A percentile compares a stretch with the other conserved stretches of the same genome.
Conservation (phyloP, 2,888 invertebrate species). For the Eupeodes luniger region DNA sequence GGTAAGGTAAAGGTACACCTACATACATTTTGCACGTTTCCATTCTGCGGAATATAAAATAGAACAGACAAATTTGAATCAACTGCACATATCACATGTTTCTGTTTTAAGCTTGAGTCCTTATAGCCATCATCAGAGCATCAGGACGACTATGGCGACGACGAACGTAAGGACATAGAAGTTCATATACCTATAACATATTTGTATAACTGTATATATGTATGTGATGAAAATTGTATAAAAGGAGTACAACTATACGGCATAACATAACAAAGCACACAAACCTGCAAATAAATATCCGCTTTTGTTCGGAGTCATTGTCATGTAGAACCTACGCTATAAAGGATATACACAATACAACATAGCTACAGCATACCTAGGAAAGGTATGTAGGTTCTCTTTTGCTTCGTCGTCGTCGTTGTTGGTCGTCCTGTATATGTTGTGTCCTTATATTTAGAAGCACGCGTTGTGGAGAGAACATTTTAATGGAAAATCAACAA, state of each 20-base stretch:
- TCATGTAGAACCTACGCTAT: slow-evolving; percentile 24
- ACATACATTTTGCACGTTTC: slow-evolving; percentile 17
- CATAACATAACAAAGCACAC: slow-evolving; percentile 19
- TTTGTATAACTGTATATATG: slow-evolving; percentile 1
- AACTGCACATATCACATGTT: slow-evolving; percentile 29
- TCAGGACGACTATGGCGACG: not conserved
- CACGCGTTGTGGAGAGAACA: slow-evolving; percentile 42
- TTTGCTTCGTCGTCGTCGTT: not conserved
- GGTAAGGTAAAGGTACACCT: no score
- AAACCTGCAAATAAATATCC: slow-evolving; percentile 70
- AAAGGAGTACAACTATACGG: not conserved
- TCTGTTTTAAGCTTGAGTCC: not conserved
- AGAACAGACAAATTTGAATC: slow-evolving; percentile 55
- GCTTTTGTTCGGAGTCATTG: slow-evolving; percentile 66
- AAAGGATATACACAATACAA: not conserved
- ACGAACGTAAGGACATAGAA: no score
- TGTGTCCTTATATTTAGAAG: slow-evolving; percentile 19
- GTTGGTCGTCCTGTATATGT: not conserved
- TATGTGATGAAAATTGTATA: no score
- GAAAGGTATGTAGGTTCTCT: no score
- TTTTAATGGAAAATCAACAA: slow-evolving; percentile 76
- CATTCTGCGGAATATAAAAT: slow-evolving; percentile 52
- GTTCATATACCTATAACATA: not conserved
- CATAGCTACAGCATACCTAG: no score
- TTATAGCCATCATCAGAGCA: not conserved